A percentile compares a stretch with the other conserved stretches of the same genome.
Evolutionary conservation across 2,888 invertebrate genomes (phyloP).

Genomic region (Caenorhabditis sp.): DNA sequence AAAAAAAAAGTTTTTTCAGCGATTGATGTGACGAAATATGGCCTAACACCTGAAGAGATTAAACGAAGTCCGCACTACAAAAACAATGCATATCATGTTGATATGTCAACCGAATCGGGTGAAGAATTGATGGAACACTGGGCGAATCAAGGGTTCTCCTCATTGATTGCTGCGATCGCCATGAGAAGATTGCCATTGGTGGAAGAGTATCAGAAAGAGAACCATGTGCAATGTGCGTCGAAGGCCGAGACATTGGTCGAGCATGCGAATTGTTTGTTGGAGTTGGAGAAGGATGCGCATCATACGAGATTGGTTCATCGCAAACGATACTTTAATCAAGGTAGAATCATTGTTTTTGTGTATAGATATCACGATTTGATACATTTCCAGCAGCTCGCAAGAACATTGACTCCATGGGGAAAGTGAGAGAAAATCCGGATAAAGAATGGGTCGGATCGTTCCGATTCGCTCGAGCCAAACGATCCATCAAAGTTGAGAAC

Average conservation of each 20-base stretch:
- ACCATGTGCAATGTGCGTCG: constrained; percentile 41
- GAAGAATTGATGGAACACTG: constrained; percentile 42
- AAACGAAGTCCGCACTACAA: constrained; percentile 21
- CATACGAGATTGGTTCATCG: constrained; percentile 12
- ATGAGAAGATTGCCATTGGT: constrained; percentile 29
- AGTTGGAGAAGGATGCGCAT: constrained; percentile 32
- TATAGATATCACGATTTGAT: too few species aligned
- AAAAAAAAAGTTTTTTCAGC: neutral
- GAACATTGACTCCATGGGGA: neutral
- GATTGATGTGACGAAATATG: neutral
- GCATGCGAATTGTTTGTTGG: constrained; percentile 50
- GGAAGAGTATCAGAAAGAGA: constrained; percentile 18
- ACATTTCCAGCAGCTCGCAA: neutral
- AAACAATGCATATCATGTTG: constrained; percentile 16
- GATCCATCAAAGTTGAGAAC: constrained; percentile 9
- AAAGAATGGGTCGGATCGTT: constrained; percentile 1
- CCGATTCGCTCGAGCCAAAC: constrained; percentile 9
- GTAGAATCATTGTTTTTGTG: too few species aligned
- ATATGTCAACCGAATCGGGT: constrained; percentile 25
- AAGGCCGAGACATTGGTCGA: constrained; percentile 37
- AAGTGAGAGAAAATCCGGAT: neutral
- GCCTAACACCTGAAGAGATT: constrained; percentile 12
- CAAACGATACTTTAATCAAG: constrained; percentile 16
- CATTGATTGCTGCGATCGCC: constrained; percentile 38
- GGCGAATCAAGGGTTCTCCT: constrained; percentile 36